Percentiles rank a stretch among this genome's conserved stretches.
These are phyloP conservation scores for Oreochromis tanganicae DNA, from an alignment of 2,113 vertebrate species.

Conservation along the genomic window DNA sequence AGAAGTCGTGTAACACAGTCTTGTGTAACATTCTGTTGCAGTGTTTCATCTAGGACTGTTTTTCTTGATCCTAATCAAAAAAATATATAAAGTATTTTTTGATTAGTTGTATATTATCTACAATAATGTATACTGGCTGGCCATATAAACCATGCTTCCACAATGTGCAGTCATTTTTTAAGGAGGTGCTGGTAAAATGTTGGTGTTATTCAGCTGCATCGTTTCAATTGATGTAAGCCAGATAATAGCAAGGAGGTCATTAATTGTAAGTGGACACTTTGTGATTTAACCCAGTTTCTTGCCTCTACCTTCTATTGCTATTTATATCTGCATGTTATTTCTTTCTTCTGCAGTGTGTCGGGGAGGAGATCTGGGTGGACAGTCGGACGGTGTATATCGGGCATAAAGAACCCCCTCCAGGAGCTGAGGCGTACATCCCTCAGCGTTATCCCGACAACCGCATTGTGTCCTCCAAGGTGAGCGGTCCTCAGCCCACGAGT, in stretches of 20 bases:
- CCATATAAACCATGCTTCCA: neutral
- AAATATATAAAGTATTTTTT: neutral
- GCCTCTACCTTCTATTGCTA: neutral
- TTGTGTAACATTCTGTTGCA: neutral
- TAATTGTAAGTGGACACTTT: neutral
- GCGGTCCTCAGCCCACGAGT: neutral
- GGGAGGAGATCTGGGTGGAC: slow-evolving; percentile 97
- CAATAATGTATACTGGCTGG: neutral
- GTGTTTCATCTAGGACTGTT: neutral
- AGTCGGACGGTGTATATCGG: slow-evolving; percentile 93
- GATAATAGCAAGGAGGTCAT: neutral
- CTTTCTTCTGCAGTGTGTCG: slow-evolving; percentile 79
- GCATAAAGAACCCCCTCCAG: slow-evolving; percentile 87
- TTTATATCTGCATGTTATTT: slow-evolving; percentile 11
- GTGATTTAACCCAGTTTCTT: neutral
- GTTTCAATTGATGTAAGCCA: neutral
- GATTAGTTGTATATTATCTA: neutral
- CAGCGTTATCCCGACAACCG: slow-evolving; percentile 95
- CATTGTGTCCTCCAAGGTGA: slow-evolving; percentile 95
- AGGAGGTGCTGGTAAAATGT: neutral
- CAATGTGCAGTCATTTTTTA: neutral
- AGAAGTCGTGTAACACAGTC: neutral
- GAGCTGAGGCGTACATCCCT: slow-evolving; percentile 91
- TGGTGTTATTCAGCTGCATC: neutral
- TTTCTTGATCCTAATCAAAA: neutral